Evolutionary conservation across 2,888 invertebrate species (phyloP), one percentile per base, ranked within the genome.

Genomic region (Dryomyza anilis): DNA sequence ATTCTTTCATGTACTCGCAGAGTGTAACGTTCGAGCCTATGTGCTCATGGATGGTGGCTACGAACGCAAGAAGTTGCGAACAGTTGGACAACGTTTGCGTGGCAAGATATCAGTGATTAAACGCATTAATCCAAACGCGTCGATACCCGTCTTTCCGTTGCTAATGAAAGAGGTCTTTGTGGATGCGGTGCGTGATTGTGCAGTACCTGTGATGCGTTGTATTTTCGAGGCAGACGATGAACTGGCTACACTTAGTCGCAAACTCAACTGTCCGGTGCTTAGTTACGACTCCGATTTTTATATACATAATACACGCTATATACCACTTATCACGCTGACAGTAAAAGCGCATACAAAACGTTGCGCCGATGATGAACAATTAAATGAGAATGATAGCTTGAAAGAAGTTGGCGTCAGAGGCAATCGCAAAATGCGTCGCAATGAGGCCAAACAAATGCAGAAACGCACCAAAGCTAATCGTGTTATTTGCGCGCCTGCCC

Each of bases 271-370:
- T 74, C 96, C 96, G 0, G 91, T 98, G 2, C 80, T 98, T 3
- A 96, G 95, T 76, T 93, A 91, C 72, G 98, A 98, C 83, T 96
- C 96, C 0, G 98, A 98, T 84, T 98, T 96, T 83, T 96, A 90
- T 76, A 90, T 98, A 69, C 94, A 91, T 81, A 91, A 93, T 83
- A 89, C 94, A 0, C 83, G 86, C 2, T 95, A 94, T 72, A 91
- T 98, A 70, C 93, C 94, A 0, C 88, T 93, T 70, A 85, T 88
- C 30, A 89, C 89, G 25, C 76, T 93, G 12, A 86, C 89, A 4
- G 80, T 85, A 6, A 86, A 86, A 77, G 79, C 81, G 12, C 76
- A 80, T 16, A 78, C 75, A 14, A 82, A 81, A 48, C 73, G 70
- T 2, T 48, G 66, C 1, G 48, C 64, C 57, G 52, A 8, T 1